Evolutionary conservation across 2,797 vertebrate species (phyloP).

Genomic region (Phalanger gymnotis): DNA sequence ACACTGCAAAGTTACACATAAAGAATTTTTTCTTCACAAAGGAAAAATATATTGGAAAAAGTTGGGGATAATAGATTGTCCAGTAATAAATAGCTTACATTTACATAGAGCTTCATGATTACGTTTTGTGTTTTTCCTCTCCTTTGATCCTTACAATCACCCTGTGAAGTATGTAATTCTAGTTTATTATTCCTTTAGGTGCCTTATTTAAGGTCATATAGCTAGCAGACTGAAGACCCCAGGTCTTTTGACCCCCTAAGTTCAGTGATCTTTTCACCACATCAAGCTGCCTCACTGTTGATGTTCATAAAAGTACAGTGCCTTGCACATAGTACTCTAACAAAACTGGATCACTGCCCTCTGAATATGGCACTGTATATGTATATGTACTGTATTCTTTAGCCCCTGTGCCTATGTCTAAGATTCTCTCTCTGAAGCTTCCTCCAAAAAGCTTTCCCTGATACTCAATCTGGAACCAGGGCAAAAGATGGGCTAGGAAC

Average conservation of each 20-base stretch:
- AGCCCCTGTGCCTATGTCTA: not conserved
- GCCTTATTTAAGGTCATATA: not conserved
- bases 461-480: no score
- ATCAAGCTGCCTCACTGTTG: not conserved
- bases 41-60: not conserved
- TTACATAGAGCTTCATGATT: not conserved
- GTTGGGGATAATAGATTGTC: not conserved
- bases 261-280: not conserved
- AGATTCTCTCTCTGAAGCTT: not conserved
- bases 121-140: not conserved
- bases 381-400: not conserved
- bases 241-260: not conserved
- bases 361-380: no score
- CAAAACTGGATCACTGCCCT: no score
- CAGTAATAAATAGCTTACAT: not conserved
- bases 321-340: not conserved
- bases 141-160: not conserved
- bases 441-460: not conserved
- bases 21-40: not conserved
- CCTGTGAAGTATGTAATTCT: not conserved
- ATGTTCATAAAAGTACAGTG: not conserved
- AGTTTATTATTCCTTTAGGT: not conserved
- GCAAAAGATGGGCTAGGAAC: no score
- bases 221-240: no score
- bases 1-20: not conserved